Evolutionary conservation across 2,888 invertebrate genomes (phyloP), one percentile per base, ranked within the genome.

Genomic region (Stenolophus ochropezus): DNA sequence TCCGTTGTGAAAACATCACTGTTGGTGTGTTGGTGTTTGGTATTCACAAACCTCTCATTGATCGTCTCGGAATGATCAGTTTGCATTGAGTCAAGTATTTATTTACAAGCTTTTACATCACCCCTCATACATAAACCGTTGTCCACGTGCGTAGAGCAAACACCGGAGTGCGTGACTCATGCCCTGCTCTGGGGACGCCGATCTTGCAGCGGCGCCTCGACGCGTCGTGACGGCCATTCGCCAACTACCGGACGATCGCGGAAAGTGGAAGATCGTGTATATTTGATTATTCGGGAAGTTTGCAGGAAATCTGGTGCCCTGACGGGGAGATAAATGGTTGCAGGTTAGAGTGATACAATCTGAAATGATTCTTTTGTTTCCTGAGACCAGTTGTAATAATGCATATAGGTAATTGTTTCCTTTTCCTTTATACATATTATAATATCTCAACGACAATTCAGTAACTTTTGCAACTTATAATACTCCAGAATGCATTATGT

Each of bases 141-240:
- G 23, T 21, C 16, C 74, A 74, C 74, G 74, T 74, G 74, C 74
- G 53, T 71, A 33, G 33, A 14, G 23, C 25, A 61, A 61, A 61
- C 25, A 61, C 23, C n/a, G 6, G 42, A 49, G 23, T 23, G 4
- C 33, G 33, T 42, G 33, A 42, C 6, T 42, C 33, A 42, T 16
- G 42, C n/a, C 71, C 33, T 79, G 79, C 47, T 58, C 58, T 27
- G 25, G 18, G 33, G 8, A 23, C 56, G 56, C 14, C n/a, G 25
- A 23, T 14, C 23, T n/a, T 21, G n/a, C 14, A 23, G 2, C 25
- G 20, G 61, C 61, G 25, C 11, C 27, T 11, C 1, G 4, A 23
- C 33, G 14, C 65, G 33, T 25, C 25, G 4, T 27, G 25, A 4
- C 14, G 65, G 33, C 16, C 65, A 65, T 65, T 65, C 33, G 4